These are phyloP conservation scores for Paralichthys olivaceus DNA, from an alignment of 2,113 vertebrate species.

Conservation along the genomic window DNA sequence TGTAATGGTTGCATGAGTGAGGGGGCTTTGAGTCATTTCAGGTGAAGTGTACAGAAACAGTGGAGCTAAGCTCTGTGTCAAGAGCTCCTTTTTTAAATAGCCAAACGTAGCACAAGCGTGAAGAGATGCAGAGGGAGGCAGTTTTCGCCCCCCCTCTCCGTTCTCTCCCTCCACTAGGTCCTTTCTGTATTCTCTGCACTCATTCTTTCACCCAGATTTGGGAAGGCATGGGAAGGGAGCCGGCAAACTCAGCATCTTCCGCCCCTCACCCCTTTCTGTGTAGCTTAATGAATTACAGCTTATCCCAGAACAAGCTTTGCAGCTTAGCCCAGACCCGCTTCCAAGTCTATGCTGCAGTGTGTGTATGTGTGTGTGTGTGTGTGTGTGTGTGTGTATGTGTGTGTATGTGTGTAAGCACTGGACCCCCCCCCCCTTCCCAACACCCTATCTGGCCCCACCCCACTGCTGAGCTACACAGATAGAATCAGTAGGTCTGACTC, in stretches of 20 bases:
- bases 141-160: neutral
- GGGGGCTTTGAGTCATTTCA: conserved; percentile 44
- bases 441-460: conserved; percentile 41
- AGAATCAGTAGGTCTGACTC: conserved; percentile 53
- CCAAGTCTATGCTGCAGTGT: conserved; percentile 64
- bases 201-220: conserved; percentile 69
- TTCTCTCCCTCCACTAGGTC: conserved; percentile 24
- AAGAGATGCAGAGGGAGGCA: conserved; percentile 70
- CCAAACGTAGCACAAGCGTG: conserved; percentile 60
- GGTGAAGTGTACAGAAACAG: conserved; percentile 58
- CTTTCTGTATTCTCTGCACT: conserved; percentile 58
- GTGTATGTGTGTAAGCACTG: conserved; percentile 12
- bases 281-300: conserved; percentile 82
- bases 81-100: conserved; percentile 62
- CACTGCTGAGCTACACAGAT: conserved; percentile 53
- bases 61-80: conserved; percentile 43
- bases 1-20: conserved; percentile 22
- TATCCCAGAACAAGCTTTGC: conserved; percentile 77
- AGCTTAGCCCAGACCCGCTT: conserved; percentile 72
- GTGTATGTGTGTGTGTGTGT: conserved; percentile 29
- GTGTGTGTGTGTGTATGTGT: neutral
- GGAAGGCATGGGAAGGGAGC: conserved; percentile 46
- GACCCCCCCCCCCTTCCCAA: conserved; percentile 18
- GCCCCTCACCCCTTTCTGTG: conserved; percentile 62
- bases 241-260: conserved; percentile 81